Evolutionary conservation across 2,888 invertebrate species (phyloP).

Genomic region (Acholoe squamosa): DNA sequence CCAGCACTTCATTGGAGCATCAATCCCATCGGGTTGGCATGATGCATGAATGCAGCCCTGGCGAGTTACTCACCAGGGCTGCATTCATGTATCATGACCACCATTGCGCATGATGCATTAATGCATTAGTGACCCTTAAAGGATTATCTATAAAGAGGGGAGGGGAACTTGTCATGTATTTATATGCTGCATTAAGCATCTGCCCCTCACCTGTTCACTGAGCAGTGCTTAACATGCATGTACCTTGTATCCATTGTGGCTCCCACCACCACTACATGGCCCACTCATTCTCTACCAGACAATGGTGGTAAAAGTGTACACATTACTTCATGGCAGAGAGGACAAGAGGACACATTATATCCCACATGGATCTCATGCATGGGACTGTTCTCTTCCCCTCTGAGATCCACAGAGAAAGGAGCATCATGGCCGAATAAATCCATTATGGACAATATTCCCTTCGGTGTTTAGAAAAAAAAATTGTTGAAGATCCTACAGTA

Average conservation of each 20-base stretch:
- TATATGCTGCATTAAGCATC: background rate
- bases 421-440: background rate
- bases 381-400: background rate
- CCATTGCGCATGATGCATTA: no score
- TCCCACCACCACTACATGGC: background rate
- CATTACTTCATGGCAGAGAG: background rate
- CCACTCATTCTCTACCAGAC: background rate
- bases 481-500: no score
- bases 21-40: no score
- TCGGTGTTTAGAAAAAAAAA: no score
- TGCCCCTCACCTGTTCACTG: background rate
- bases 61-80: no score
- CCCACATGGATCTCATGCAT: background rate
- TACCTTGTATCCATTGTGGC: background rate
- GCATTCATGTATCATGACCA: no score
- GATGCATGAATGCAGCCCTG: no score
- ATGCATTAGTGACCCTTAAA: no score
- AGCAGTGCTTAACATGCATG: background rate
- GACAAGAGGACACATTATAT: background rate
- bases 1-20: no score
- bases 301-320: background rate
- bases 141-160: no score
- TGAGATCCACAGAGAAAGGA: background rate
- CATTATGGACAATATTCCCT: background rate
- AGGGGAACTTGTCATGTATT: slow-evolving; percentile 1